These are phyloP conservation scores for Eulemur rufifrons DNA, from an alignment of 2,113 vertebrate species.

Conservation along the genomic window DNA sequence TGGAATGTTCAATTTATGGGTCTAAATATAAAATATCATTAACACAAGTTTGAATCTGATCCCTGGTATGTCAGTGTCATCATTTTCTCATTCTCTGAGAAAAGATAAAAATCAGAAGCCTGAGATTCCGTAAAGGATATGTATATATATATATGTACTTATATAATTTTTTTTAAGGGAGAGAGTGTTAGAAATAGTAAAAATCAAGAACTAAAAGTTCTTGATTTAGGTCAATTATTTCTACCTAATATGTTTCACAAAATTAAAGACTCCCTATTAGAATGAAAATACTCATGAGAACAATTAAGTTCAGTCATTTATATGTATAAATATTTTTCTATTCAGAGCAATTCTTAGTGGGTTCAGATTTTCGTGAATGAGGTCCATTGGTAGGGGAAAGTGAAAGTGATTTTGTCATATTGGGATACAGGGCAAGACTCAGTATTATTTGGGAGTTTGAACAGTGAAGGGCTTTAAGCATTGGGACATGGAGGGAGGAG, in stretches of 20 bases:
- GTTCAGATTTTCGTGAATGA: constrained; percentile 41
- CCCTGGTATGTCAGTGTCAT: background rate
- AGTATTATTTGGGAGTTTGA: constrained; percentile 5
- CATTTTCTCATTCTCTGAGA: background rate
- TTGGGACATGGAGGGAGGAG: background rate
- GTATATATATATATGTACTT: background rate
- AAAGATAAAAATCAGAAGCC: constrained; percentile 21
- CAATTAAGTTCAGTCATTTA: background rate
- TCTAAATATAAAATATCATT: constrained; percentile 26
- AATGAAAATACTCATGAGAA: background rate
- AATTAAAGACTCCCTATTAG: constrained; percentile 24
- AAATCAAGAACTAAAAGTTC: background rate
- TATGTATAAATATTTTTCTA: background rate
- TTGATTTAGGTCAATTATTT: constrained; percentile 29
- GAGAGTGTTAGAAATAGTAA: constrained; percentile 26
- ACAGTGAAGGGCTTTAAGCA: background rate
- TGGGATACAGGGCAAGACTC: background rate
- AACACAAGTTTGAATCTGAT: constrained; percentile 14
- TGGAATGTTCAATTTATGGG: constrained; percentile 40
- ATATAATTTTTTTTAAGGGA: background rate
- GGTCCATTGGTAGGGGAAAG: background rate
- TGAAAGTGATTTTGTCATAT: background rate
- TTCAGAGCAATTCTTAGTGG: constrained; percentile 2
- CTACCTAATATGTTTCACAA: background rate
- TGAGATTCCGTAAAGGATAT: background rate